These are phyloP conservation scores for Megalurothrips usitatus DNA, from an alignment of 2,888 invertebrate genomes.

Conservation along the genomic window DNA sequence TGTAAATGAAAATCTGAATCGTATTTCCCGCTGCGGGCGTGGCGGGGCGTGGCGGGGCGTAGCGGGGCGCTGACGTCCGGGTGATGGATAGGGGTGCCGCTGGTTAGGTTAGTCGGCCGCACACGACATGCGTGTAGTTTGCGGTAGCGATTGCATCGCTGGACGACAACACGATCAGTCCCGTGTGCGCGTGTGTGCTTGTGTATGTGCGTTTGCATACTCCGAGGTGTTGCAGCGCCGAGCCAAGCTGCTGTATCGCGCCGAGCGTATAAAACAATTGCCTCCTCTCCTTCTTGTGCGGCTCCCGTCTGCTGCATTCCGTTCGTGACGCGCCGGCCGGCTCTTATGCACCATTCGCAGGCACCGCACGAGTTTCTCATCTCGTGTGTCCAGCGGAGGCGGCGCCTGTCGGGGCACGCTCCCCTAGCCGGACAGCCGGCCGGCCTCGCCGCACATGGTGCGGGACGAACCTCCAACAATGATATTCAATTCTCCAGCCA, in stretches of 20 bases:
- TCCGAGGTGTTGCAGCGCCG: too few species aligned
- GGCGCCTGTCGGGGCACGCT: background rate
- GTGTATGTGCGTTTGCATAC: too few species aligned
- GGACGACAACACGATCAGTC: background rate
- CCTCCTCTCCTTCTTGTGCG: too few species aligned
- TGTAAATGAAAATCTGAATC: too few species aligned
- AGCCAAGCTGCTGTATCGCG: too few species aligned
- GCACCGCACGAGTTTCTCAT: background rate
- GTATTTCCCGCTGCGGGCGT: too few species aligned
- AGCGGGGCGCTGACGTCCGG: background rate
- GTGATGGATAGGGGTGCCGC: background rate
- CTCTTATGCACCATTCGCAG: background rate
- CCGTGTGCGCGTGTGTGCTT: background rate
- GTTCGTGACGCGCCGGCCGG: too few species aligned
- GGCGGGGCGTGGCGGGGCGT: background rate
- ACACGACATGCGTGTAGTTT: background rate
- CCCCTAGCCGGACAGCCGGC: too few species aligned
- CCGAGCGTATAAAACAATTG: too few species aligned
- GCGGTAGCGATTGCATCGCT: too few species aligned
- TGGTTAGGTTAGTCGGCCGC: conserved; percentile 3
- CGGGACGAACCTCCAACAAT: background rate
- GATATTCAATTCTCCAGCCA: background rate
- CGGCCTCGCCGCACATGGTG: background rate
- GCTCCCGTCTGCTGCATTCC: too few species aligned
- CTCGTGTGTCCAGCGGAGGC: background rate